Evolutionary conservation across 2,113 vertebrate species (phyloP), one percentile per base, ranked within the genome.

Genomic region (Sylvietta virens): DNA sequence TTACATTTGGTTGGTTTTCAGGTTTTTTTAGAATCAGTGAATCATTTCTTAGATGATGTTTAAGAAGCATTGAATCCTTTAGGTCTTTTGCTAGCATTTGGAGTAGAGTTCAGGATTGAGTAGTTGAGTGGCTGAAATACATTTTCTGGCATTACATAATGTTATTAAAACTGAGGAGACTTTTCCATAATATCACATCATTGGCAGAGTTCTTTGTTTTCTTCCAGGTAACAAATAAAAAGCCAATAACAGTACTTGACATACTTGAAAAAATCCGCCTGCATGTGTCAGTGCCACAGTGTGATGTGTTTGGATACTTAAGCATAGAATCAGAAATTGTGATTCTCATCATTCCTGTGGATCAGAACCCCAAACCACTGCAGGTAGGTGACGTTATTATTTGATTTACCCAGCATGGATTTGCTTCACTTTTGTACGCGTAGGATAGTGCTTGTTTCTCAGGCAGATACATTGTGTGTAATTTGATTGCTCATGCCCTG

Each of bases 291-390:
- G 99, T 99, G 69, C 99, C 99, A 0, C 99, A 99, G 97, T 99
- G 99, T 53, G 99, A 99, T 8, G 98, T 99, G 7, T 99, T 99
- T 58, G 99, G 99, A 14, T 99, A 99, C 96, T 97, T 99, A 89
- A 99, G 99, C 97, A 99, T 99, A 40, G 98, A 99, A 77, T 99
- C 99, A 0, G 98, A 99, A 89, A 98, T 99, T 31, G 98, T 99
- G 80, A 97, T 99, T 86, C 99, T 99, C 67, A 98, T 99, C 16
- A 94, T 98, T 33, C 99, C 99, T 2, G 98, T 99, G n/a, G 99
- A 99, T 89, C 98, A 98, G 86, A 97, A 98, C 89, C 99, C 99
- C 3, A 99, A 99, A 64, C 96, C 98, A 3, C 73, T 99, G 96
- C 99, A 99, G 99, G 99, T 99, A 96, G 67, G 45, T 50, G 27